Base-by-base conservation (phyloP, 2,113 vertebrate genomes). In the Athene noctua region DNA sequence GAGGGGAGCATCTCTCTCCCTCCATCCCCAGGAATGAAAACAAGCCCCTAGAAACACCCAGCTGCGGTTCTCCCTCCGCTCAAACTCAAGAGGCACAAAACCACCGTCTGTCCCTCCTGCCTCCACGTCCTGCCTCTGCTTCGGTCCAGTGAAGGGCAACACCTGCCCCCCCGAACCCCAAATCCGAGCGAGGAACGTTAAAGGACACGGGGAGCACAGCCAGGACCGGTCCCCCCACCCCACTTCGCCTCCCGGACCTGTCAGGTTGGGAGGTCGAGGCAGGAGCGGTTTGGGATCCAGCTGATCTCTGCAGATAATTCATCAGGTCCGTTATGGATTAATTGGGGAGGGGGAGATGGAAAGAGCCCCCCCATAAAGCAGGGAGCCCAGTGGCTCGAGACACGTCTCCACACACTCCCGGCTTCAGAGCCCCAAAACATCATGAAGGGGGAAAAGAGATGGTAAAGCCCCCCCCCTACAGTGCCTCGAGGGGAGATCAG, bases 111-210 rank as follows among this genome's bases (percentile, higher is more conserved):
- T 40, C 44, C 18, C 38, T 54, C 70, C 71, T 54, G 42, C 30
- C 47, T 62, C 36, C 25, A 22, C 10, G 25, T 32, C 71, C 78
- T 78, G 59, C 23, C 30, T 27, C 27, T 21, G 12, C 38, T 51
- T 49, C 8, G 0, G 15, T 19, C 34, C 10, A 3, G 11, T 5
- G 15, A 51, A 67, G 27, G n/a, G n/a, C 36, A 77, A 81, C 6
- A 21, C 6, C 11, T 21, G 44, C 8, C 23, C 22, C 34, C 34
- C 2, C 0, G 1, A 44, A 40, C 6, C 27, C 57, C 40, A 46
- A 36, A 68, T 15, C 34, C 6, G 1, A 38, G 22, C 6, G 3
- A 19, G 21, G 40, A 57, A 44, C 20, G 15, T 34, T 62, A 42
- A 61, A 80, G 47, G 51, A n/a, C 15, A 46, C 0, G 23, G 29